Base-by-base conservation (phyloP, 2,797 vertebrate genomes). In the Characodon lateralis region DNA sequence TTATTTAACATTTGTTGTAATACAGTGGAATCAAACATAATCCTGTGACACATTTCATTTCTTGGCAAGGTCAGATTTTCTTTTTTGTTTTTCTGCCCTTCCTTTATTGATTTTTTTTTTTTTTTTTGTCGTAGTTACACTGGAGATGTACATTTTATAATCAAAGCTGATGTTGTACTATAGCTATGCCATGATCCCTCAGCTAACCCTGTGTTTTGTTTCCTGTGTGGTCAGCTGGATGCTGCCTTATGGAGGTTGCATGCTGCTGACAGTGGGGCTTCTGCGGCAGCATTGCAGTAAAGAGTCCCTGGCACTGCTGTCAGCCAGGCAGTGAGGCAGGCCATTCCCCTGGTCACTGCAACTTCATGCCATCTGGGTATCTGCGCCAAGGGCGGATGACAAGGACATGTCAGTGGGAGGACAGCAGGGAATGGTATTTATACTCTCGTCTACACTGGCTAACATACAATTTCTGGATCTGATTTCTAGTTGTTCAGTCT, bases 281-380 rank as follows among this genome's bases (percentile, higher is more conserved):
- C 82, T 81, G 85, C 69, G 78, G 84, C 85, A 86, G 88, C 87
- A 89, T 83, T 85, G 86, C 83, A 83, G 83, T 88, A 89, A 91
- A 89, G 85, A 92, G 90, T 90, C 91, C 81, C 80, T 86, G 91
- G 94, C 85, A 66, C 87, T 86, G 87, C 91, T 93, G 92, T 93
- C 94, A 90, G 82, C 84, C 86, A 79, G 88, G 80, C 89, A 89
- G 88, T 91, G 83, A 80, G 89, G 84, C 90, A 80, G 81, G 83
- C 84, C 83, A 82, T 86, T 69, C 71, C 87, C 84, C 85, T 74
- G 90, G 89, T 89, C 89, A 85, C 86, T 61, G 80, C 87, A 43
- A 63, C 89, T 89, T 88, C 81, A 72, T 87, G 85, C 93, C 91
- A 91, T 93, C 92, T 92, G 89, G 80, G 88, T 89, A 90, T 83